Conservation (phyloP, 2,888 invertebrate species). For the Zelleria hepariella region DNA sequence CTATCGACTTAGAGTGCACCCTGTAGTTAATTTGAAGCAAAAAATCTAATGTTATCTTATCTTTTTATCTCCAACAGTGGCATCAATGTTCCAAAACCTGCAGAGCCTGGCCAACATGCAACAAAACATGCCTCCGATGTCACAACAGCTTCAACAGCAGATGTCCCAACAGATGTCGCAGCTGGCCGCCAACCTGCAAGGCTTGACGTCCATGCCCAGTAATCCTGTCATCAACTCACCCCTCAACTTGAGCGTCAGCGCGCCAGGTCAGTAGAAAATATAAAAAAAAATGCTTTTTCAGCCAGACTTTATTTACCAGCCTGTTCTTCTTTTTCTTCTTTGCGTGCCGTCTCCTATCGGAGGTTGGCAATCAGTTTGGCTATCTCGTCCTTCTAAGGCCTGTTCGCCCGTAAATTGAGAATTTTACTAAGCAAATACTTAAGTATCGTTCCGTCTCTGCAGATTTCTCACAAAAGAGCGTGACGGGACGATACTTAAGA, state of each 20-base stretch:
- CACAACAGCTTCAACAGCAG: constrained; percentile 73
- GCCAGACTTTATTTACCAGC: no score
- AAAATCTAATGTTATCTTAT: not conserved
- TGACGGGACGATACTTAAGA: no score
- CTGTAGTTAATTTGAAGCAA: no score
- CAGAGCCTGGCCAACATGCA: constrained; percentile 69
- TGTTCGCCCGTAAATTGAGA: no score
- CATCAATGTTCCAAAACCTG: constrained; percentile 76
- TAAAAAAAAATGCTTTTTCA: no score
- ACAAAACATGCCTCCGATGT: constrained; percentile 62
- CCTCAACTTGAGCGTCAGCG: constrained; percentile 85
- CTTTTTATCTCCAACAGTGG: constrained; percentile 64
- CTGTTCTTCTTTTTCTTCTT: no score
- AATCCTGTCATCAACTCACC: constrained; percentile 84
- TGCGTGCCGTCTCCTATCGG: no score
- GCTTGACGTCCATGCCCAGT: constrained; percentile 81
- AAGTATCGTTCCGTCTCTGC: no score
- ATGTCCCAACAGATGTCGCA: constrained; percentile 69
- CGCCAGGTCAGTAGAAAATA: constrained; percentile 43
- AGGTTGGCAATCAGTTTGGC: no score
- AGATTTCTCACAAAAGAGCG: no score
- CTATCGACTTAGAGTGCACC: no score
- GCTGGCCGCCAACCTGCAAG: constrained; percentile 79
- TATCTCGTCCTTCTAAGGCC: no score
- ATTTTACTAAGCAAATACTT: not conserved